Evolutionary conservation across 1,140 invertebrate genomes (phyloP).

Genomic region (Coptotermes formosanus): DNA sequence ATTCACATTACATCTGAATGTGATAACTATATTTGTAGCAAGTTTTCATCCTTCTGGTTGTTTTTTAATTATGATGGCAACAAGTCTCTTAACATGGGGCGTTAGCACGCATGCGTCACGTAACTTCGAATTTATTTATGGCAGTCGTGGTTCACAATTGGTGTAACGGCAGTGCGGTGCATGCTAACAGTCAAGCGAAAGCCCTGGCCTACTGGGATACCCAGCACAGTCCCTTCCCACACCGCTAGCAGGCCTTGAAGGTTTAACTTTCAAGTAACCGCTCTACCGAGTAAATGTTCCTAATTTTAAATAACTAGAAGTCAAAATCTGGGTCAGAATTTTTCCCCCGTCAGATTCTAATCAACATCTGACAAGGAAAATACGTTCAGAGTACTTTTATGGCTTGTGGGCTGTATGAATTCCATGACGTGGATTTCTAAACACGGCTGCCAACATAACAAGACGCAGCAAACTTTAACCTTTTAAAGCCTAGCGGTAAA

Average conservation of each 20-base stretch:
- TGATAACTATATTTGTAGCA: not conserved
- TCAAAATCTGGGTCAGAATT: not conserved
- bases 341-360: too few relatives aligned
- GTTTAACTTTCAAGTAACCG: too few relatives aligned
- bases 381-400: too few relatives aligned
- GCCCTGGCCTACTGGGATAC: too few relatives aligned
- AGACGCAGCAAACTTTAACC: too few relatives aligned
- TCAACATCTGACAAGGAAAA: too few relatives aligned
- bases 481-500: too few relatives aligned
- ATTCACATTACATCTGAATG: not conserved
- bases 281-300: not conserved
- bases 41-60: not conserved
- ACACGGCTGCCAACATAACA: too few relatives aligned
- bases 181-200: not conserved
- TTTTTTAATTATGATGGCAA: not conserved
- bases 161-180: not conserved
- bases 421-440: too few relatives aligned
- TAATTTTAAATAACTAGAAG: not conserved
- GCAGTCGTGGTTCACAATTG: not conserved
- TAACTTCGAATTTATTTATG: not conserved
- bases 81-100: not conserved
- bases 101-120: not conserved
- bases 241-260: too few relatives aligned
- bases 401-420: too few relatives aligned
- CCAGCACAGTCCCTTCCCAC: too few relatives aligned